phyloP scores from a whole-genome alignment of 2,797 vertebrate genomes.

The Sebastes trivittatus region DNA sequence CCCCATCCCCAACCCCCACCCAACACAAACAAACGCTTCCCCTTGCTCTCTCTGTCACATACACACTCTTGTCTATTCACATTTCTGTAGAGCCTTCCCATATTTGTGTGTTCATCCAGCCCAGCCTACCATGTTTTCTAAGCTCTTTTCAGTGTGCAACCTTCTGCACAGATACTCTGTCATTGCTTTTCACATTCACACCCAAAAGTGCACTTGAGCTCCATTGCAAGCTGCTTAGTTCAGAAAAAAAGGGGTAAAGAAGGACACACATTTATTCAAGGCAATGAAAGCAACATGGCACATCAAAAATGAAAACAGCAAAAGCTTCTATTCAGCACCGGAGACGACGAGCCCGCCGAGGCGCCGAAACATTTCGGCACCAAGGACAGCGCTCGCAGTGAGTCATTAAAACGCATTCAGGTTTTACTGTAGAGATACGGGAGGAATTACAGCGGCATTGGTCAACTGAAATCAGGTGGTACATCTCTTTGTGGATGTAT shows the following conservation, averaged over 20 bases:
- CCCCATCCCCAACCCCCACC: background rate
- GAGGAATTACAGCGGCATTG: background rate
- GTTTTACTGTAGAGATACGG: background rate
- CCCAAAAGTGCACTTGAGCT: conserved; percentile 46
- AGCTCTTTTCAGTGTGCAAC: conserved; percentile 32
- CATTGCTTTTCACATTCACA: conserved; percentile 37
- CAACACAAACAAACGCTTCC: background rate
- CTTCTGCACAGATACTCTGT: conserved; percentile 24
- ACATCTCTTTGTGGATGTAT: background rate
- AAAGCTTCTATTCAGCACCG: conserved; percentile 20
- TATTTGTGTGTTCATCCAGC: conserved; percentile 26
- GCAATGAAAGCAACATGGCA: conserved; percentile 27
- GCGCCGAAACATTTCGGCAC: conserved; percentile 29
- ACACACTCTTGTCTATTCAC: background rate
- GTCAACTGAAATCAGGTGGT: background rate
- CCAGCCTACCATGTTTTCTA: background rate
- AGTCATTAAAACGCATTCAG: background rate
- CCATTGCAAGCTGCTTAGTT: conserved; percentile 43
- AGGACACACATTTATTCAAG: conserved; percentile 13
- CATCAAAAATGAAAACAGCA: conserved; percentile 35
- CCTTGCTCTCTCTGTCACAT: background rate
- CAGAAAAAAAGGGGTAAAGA: background rate
- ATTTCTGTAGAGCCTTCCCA: background rate
- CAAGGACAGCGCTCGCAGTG: conserved; percentile 18
- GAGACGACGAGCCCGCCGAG: background rate